Evolutionary conservation across 2,888 invertebrate genomes (phyloP).

Genomic region (Scaeva pyrastri): DNA sequence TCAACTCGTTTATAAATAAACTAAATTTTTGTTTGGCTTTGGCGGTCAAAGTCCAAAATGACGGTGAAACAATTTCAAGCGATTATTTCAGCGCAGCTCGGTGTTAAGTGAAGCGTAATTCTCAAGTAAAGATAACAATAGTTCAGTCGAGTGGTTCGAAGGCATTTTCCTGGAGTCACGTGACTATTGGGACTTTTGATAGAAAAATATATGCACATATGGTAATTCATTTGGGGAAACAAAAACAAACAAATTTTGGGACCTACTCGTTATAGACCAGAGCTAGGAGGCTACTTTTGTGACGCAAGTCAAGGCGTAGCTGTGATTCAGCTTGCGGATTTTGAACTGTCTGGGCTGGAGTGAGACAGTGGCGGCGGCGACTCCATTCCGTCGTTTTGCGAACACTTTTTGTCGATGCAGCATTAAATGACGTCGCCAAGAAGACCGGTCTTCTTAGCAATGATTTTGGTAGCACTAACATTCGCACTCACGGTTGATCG

Average conservation of each 20-base stretch:
- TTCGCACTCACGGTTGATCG: conserved; percentile 59
- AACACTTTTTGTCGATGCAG: conserved; percentile 32
- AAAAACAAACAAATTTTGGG: neutral
- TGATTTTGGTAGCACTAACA: conserved; percentile 57
- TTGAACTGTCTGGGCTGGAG: conserved; percentile 30
- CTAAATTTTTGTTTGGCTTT: neutral
- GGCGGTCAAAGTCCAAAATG: conserved; percentile 17
- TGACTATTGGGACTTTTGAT: neutral
- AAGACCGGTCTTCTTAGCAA: conserved; percentile 70
- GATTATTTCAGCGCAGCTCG: neutral
- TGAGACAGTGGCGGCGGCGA: neutral
- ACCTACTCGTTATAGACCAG: conserved; percentile 67
- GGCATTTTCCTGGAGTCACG: neutral
- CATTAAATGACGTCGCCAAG: conserved; percentile 54
- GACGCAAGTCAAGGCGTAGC: conserved; percentile 47
- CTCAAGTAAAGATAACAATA: conserved; percentile 6
- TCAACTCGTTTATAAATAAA: conserved; percentile 21
- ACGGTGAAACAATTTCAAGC: neutral
- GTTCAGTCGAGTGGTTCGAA: neutral
- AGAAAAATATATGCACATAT: neutral
- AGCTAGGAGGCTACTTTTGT: conserved; percentile 60
- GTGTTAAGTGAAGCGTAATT: neutral
- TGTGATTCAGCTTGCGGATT: conserved; percentile 32
- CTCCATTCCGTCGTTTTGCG: conserved; percentile 39
- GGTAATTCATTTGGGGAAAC: neutral